Conservation (phyloP, 2,888 invertebrate genomes). For the Atherix ibis region DNA sequence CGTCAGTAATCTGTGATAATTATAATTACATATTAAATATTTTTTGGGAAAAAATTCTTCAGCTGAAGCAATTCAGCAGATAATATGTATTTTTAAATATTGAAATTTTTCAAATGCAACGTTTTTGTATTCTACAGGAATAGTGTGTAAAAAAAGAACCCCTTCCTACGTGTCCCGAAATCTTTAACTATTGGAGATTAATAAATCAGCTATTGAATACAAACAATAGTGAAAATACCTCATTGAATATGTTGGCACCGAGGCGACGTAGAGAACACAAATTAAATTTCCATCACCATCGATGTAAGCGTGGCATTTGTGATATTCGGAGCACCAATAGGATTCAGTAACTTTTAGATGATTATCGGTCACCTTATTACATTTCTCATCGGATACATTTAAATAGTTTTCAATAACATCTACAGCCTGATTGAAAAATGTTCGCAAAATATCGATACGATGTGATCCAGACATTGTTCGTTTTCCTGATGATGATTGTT, state of each 20-base stretch:
- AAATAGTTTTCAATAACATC: conserved; percentile 33
- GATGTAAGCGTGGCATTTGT: conserved; percentile 61
- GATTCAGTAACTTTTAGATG: conserved; percentile 35
- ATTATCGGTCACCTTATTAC: background rate
- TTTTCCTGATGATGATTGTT: conserved; percentile 34
- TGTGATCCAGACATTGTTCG: conserved; percentile 47
- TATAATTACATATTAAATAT: too few species aligned
- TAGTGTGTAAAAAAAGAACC: too few species aligned
- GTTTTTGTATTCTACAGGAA: background rate
- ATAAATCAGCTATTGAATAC: too few species aligned
- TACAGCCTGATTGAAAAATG: conserved; percentile 58
- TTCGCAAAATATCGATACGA: conserved; percentile 52
- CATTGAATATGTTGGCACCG: conserved; percentile 62
- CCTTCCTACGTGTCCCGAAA: too few species aligned
- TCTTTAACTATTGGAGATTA: too few species aligned
- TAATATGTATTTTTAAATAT: background rate
- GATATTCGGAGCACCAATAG: conserved; percentile 74
- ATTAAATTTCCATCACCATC: conserved; percentile 49
- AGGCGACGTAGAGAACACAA: conserved; percentile 55
- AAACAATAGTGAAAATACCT: too few species aligned
- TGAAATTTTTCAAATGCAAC: background rate
- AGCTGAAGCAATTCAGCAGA: background rate
- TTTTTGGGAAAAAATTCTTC: too few species aligned
- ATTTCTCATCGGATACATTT: conserved; percentile 17
- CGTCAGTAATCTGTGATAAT: conserved; percentile 8